These are phyloP conservation scores for Eupithecia abbreviata DNA, from an alignment of 2,888 invertebrate species.

Conservation along the genomic window DNA sequence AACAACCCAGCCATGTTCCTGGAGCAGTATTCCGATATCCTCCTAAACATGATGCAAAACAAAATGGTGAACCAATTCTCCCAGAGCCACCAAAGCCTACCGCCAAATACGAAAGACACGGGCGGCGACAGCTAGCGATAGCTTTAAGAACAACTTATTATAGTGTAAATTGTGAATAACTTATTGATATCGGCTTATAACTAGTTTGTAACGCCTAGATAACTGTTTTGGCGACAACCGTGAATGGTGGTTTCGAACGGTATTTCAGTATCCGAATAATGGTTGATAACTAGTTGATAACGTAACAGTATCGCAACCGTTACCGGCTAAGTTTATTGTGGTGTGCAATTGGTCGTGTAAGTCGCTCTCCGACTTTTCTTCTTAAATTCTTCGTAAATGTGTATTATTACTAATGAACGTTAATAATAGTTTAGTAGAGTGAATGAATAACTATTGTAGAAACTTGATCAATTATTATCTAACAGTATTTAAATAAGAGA, in stretches of 20 bases:
- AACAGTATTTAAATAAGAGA: neutral
- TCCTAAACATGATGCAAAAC: constrained; percentile 83
- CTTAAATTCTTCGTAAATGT: neutral
- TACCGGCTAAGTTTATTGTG: neutral
- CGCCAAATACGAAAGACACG: constrained; percentile 63
- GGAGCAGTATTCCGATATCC: constrained; percentile 85
- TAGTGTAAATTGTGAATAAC: constrained; percentile 31
- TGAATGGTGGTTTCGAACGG: neutral
- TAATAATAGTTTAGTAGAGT: constrained; percentile 9
- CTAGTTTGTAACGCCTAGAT: neutral
- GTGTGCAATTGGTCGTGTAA: neutral
- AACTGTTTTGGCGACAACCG: neutral
- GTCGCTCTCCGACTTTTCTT: neutral
- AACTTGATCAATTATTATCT: neutral
- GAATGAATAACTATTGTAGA: constrained; percentile 3
- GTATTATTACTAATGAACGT: neutral
- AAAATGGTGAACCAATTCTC: constrained; percentile 78
- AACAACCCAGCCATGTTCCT: constrained; percentile 78
- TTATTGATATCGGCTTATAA: constrained; percentile 20
- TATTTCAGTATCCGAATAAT: neutral
- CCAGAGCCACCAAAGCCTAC: constrained; percentile 70
- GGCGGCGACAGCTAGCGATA: constrained; percentile 68
- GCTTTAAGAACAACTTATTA: constrained; percentile 12
- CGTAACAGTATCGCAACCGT: neutral
- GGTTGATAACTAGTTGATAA: constrained; percentile 1